Percentiles rank a stretch among this genome's conserved stretches.
Conservation (phyloP, 2,888 invertebrate genomes). For the Bellardia bayeri region DNA sequence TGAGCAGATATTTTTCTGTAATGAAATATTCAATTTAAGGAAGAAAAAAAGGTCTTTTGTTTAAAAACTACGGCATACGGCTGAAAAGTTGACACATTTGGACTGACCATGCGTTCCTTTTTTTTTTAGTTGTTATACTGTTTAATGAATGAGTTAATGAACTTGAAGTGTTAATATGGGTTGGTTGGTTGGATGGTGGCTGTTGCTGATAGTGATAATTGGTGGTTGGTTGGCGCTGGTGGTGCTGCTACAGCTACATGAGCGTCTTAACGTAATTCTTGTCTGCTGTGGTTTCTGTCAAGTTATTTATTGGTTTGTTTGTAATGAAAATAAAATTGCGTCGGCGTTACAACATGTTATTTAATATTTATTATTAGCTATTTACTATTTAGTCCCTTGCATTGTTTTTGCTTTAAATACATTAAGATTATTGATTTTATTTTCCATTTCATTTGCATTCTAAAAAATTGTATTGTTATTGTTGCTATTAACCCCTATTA, state of each 20-base stretch:
- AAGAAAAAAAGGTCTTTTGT: slow-evolving; percentile 23
- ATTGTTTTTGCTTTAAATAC: slow-evolving; percentile 26
- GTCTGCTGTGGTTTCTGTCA: slow-evolving; percentile 10
- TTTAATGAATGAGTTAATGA: slow-evolving; percentile 70
- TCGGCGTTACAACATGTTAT: slow-evolving; percentile 66
- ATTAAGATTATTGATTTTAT: slow-evolving; percentile 51
- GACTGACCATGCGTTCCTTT: slow-evolving; percentile 28
- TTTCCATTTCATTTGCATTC: slow-evolving; percentile 14
- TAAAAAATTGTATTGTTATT: background rate
- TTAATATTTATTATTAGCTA: slow-evolving; percentile 63
- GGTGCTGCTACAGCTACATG: slow-evolving; percentile 6
- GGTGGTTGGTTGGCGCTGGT: background rate
- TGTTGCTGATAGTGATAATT: background rate
- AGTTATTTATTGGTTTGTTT: background rate
- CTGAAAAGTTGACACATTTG: slow-evolving; percentile 61
- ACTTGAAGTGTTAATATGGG: slow-evolving; percentile 66
- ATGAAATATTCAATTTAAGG: background rate
- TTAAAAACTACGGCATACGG: slow-evolving; percentile 29
- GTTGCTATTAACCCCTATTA: slow-evolving; percentile 26
- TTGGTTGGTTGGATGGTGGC: slow-evolving; percentile 28
- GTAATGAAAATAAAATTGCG: slow-evolving; percentile 49
- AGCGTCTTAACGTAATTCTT: slow-evolving; percentile 53
- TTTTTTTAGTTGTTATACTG: slow-evolving; percentile 5
- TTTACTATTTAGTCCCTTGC: slow-evolving; percentile 10
- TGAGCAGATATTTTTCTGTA: slow-evolving; percentile 31